Conservation (phyloP, 2,888 invertebrate genomes). For the Drosophila tripunctata region DNA sequence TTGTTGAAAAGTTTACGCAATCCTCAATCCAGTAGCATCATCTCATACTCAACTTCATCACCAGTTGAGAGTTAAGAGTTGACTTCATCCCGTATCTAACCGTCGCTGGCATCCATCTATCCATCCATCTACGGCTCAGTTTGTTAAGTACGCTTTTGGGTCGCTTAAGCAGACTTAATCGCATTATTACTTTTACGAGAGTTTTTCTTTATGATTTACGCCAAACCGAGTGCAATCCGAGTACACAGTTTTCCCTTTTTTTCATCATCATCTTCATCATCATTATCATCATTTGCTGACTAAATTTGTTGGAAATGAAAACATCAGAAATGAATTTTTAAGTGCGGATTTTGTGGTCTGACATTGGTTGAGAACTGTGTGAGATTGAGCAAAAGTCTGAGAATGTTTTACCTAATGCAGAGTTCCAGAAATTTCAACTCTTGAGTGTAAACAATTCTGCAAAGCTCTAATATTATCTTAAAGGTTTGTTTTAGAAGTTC, state of each 20-base stretch:
- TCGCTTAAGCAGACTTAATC: constrained; percentile 73
- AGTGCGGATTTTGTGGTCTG: constrained; percentile 65
- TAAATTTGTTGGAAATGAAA: constrained; percentile 67
- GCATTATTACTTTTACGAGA: constrained; percentile 73
- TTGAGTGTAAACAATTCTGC: constrained; percentile 5
- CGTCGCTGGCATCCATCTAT: constrained; percentile 47
- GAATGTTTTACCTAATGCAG: constrained; percentile 36
- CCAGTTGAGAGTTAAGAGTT: neutral
- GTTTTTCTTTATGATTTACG: constrained; percentile 72
- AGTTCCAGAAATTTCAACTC: too few species aligned
- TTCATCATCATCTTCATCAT: neutral
- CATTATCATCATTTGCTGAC: constrained; percentile 12
- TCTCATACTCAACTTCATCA: neutral
- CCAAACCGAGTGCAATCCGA: constrained; percentile 44
- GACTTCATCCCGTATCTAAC: constrained; percentile 40
- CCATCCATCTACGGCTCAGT: constrained; percentile 59
- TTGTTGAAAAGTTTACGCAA: constrained; percentile 58
- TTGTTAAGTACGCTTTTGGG: constrained; percentile 70
- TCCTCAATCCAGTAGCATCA: constrained; percentile 12
- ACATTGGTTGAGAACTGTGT: constrained; percentile 33
- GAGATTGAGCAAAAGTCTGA: constrained; percentile 39
- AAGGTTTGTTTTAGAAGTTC: too few species aligned
- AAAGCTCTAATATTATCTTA: neutral
- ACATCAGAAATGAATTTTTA: constrained; percentile 68
- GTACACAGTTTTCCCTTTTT: constrained; percentile 10